phyloP scores from a whole-genome alignment of 2,113 vertebrate genomes.

The Cyanoderma ruficeps region DNA sequence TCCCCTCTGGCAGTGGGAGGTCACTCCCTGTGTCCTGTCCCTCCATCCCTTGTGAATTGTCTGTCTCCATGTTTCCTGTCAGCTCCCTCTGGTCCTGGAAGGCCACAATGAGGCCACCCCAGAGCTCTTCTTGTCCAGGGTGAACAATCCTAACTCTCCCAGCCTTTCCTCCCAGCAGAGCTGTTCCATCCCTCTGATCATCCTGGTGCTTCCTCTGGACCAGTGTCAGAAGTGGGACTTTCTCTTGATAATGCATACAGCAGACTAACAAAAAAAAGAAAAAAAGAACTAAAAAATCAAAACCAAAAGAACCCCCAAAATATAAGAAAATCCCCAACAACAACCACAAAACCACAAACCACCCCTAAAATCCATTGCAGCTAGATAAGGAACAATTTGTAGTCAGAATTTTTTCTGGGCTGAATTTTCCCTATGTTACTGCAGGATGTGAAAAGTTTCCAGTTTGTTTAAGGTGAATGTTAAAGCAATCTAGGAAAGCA shows the following conservation, averaged over 20 bases:
- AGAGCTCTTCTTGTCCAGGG: background rate
- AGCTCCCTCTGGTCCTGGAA: background rate
- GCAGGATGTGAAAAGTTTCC: background rate
- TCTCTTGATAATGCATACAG: background rate
- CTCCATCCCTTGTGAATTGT: rapidly evolving
- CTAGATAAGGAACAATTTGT: background rate
- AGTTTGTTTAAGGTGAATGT: background rate
- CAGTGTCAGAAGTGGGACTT: background rate
- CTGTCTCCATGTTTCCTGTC: background rate
- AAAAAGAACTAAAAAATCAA: background rate
- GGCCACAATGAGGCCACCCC: rapidly evolving
- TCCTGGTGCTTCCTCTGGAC: background rate
- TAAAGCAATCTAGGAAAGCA: background rate
- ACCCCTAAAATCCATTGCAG: background rate
- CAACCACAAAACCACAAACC: background rate
- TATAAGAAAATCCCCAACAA: background rate
- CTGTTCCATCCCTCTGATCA: background rate
- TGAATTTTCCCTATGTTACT: background rate
- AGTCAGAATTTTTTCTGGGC: background rate
- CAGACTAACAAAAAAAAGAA: background rate
- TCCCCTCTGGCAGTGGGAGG: background rate
- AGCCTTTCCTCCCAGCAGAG: background rate
- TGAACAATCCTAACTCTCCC: background rate
- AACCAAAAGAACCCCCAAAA: background rate
- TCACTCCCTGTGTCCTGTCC: rapidly evolving